Evolutionary conservation across 2,888 invertebrate species (phyloP).

Genomic region (Yponomeuta cagnagella): DNA sequence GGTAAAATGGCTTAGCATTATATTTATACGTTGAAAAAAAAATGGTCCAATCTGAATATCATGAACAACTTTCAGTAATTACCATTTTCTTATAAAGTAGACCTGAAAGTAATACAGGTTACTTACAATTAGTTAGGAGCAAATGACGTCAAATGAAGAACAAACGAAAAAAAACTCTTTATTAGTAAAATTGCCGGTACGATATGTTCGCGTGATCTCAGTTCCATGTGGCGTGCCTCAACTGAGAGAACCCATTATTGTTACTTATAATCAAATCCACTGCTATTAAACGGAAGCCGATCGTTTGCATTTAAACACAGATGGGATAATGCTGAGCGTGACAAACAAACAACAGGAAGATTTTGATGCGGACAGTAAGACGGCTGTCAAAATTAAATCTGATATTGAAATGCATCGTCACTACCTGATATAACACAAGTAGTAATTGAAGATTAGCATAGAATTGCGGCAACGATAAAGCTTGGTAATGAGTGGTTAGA

Average conservation of each 20-base stretch:
- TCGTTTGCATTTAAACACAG: slow-evolving; percentile 18
- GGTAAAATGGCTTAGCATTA: too few species aligned
- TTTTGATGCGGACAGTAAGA: neutral
- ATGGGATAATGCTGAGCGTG: neutral
- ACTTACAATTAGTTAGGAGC: too few species aligned
- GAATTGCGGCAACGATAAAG: too few species aligned
- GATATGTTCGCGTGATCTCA: neutral
- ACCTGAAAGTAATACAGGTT: neutral
- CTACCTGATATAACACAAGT: too few species aligned
- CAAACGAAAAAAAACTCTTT: neutral
- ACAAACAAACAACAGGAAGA: neutral
- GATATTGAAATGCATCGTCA: too few species aligned
- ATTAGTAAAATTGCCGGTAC: neutral
- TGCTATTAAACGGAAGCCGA: slow-evolving; percentile 51
- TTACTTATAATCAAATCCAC: slow-evolving; percentile 49
- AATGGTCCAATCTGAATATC: too few species aligned
- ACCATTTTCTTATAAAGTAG: neutral
- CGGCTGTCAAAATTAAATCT: neutral
- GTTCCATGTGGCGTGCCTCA: slow-evolving; percentile 19
- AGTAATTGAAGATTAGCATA: too few species aligned
- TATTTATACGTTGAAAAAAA: too few species aligned
- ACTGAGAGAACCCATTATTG: slow-evolving; percentile 40
- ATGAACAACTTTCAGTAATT: too few species aligned
- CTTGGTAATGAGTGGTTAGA: too few species aligned
- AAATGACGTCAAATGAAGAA: neutral